Base-by-base conservation (phyloP, 53 echinoderm and acorn worm genomes). In the Antedon mediterranea region DNA sequence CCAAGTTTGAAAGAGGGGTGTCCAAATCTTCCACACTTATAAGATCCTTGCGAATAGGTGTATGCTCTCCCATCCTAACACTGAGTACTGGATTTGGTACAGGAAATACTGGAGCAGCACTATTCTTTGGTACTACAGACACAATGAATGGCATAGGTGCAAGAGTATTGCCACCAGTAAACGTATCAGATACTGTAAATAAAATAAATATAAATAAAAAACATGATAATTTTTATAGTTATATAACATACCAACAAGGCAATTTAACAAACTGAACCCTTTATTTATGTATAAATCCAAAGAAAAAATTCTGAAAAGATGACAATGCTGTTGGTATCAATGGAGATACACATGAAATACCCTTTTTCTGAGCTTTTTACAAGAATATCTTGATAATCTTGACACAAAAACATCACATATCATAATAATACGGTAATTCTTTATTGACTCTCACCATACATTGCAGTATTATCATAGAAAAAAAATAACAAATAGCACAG, bases 71-170 rank as follows among this genome's bases (percentile, higher is more conserved):
- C 28, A 90, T 76, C 72, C 76, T 43, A 4, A 92, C 92, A 80
- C 82, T 88, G 31, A 98, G 75, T 4, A 86, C 71, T 3, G 85
- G 90, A 76, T 77, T 86, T 30, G 79, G 83, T 31, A 92, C 83
- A 1, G 80, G 71, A 34, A 93, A 92, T 74, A 76, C 73, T 5
- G 88, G 88, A 14, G 88, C 77, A 31, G 86, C 79, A 71, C 82
- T 87, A 83, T 90, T 79, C 31, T 75, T 81, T 5, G 92, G 90
- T 28, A 92, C 34, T 37, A 98, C 72, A 80, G 82, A 86, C 85
- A 98, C 85, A 86, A 78, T 86, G 85, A 98, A 98, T 3, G 92
- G 90, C 29, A 89, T 83, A 26, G 98, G 92, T 26, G 92, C 92
- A 3, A 98, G 71, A 1, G 82, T 76, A 73, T 92, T 88, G 30